phyloP scores from a whole-genome alignment of 2,888 invertebrate genomes.

The Tetragonula carbonaria region DNA sequence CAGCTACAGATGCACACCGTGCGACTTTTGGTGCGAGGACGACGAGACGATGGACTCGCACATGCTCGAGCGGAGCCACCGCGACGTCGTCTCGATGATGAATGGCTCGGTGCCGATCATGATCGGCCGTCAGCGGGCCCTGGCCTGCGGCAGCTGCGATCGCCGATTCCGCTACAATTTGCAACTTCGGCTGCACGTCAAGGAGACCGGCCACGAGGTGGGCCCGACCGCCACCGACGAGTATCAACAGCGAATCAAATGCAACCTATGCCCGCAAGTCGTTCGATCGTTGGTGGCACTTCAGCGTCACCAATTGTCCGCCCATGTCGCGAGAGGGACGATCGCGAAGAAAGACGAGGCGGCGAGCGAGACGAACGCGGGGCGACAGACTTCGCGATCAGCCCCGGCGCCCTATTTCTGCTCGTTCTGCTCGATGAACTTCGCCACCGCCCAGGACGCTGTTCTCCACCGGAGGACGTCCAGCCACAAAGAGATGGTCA shows the following conservation, averaged over 20 bases:
- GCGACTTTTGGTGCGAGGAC: constrained; percentile 88
- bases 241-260: constrained; percentile 88
- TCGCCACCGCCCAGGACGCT: constrained; percentile 87
- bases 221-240: constrained; percentile 86
- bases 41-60: constrained; percentile 89
- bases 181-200: constrained; percentile 88
- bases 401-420: constrained; percentile 86
- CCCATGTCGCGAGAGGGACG: constrained; percentile 84
- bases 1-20: constrained; percentile 90
- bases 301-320: constrained; percentile 88
- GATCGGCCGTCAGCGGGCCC: constrained; percentile 88
- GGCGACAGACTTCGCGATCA: background rate
- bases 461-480: constrained; percentile 88
- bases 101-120: constrained; percentile 93
- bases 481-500: constrained; percentile 87
- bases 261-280: constrained; percentile 86
- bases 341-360: constrained; percentile 72
- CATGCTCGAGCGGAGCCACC: constrained; percentile 88
- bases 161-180: constrained; percentile 90
- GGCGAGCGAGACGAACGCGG: background rate
- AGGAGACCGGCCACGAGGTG: constrained; percentile 85
- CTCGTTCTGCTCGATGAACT: constrained; percentile 88
- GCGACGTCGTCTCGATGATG: constrained; percentile 90
- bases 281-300: constrained; percentile 88
- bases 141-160: constrained; percentile 89